These are phyloP conservation scores for Pelecanoides urinatrix DNA, from an alignment of 2,113 vertebrate genomes.

Conservation along the genomic window DNA sequence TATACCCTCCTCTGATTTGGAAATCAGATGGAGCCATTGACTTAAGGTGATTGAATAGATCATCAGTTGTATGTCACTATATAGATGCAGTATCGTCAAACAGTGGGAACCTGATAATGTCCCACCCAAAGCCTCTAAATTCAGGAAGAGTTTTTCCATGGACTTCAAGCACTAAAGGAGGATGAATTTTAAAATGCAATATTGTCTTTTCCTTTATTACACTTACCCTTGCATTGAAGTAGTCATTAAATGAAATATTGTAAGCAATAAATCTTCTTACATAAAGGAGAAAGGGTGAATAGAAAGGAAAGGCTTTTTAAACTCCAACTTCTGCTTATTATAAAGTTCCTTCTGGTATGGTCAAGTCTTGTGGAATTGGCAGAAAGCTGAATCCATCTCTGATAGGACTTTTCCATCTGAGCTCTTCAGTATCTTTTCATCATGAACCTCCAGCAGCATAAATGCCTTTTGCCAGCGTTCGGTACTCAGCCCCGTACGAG, in stretches of 20 bases:
- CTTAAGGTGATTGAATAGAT: neutral
- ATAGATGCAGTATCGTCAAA: neutral
- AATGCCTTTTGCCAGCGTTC: fast-evolving
- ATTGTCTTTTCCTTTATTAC: neutral
- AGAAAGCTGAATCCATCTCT: neutral
- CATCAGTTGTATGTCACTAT: neutral
- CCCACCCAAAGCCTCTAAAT: neutral
- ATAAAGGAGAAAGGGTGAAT: neutral
- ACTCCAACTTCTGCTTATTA: neutral
- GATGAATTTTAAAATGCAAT: neutral
- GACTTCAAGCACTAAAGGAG: neutral
- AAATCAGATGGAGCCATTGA: neutral
- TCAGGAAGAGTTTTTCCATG: neutral
- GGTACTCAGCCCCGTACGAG: neutral
- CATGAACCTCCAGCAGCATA: neutral
- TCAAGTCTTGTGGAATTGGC: neutral
- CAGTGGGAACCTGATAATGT: neutral
- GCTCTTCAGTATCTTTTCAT: neutral
- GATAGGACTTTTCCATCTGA: neutral
- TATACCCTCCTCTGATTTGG: neutral
- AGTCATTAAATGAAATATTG: neutral
- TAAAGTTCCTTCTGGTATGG: neutral
- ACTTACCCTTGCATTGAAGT: neutral
- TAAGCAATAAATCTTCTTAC: neutral
- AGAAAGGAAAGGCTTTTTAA: neutral